Evolutionary conservation across 1,140 invertebrate species (phyloP).

Genomic region (Acromyrmex echinatior): DNA sequence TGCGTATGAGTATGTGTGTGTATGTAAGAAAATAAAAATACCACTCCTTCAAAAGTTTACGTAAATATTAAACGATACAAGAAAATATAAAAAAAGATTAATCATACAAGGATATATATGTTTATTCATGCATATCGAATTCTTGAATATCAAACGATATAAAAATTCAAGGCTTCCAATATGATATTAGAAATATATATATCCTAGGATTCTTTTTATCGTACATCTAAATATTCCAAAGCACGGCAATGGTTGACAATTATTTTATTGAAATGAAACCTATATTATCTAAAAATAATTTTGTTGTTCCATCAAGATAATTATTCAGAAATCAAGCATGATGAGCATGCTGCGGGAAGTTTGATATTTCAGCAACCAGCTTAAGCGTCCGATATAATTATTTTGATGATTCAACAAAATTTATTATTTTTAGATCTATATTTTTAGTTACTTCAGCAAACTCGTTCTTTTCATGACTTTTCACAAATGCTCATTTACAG

Average conservation of each 20-base stretch:
- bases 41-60: not conserved
- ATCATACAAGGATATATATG: not conserved
- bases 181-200: not conserved
- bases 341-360: no score
- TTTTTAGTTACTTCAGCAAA: no score
- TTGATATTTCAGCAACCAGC: no score
- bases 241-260: not conserved
- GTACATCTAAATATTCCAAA: not conserved
- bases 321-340: no score
- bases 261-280: not conserved
- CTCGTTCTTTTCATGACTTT: no score
- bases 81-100: not conserved
- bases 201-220: not conserved
- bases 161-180: not conserved
- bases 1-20: no score
- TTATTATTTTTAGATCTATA: no score
- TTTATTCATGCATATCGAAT: not conserved
- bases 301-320: no score
- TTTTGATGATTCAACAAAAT: no score
- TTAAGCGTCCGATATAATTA: no score
- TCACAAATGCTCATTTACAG: not conserved
- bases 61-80: constrained; percentile 3
- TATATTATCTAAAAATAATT: not conserved
- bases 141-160: constrained; percentile 3
- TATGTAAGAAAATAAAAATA: not conserved